These are phyloP conservation scores for Aphyosemion australe DNA, from an alignment of 2,113 vertebrate genomes.

Conservation along the genomic window DNA sequence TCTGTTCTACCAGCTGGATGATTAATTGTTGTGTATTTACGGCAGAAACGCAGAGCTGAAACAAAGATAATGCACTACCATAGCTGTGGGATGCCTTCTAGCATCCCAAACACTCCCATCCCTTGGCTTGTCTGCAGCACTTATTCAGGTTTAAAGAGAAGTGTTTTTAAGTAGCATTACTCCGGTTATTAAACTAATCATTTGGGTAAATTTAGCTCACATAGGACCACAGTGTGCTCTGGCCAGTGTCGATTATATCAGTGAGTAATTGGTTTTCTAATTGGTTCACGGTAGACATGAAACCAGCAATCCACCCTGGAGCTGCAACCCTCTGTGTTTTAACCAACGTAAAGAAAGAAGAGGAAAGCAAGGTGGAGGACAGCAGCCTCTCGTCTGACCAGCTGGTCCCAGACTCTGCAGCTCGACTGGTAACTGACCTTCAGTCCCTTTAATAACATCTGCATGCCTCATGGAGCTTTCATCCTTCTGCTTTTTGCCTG, in stretches of 20 bases:
- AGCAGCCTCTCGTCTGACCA: slow-evolving; percentile 67
- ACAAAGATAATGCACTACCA: not conserved
- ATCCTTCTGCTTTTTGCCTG: not conserved
- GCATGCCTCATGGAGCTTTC: slow-evolving; percentile 12
- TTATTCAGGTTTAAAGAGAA: slow-evolving; percentile 6
- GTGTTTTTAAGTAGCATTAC: not conserved
- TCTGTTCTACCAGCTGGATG: slow-evolving; percentile 16
- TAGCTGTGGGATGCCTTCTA: not conserved
- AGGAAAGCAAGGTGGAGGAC: slow-evolving; percentile 76
- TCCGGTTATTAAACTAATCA: slow-evolving; percentile 2
- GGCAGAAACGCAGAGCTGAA: slow-evolving; percentile 9
- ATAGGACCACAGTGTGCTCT: not conserved
- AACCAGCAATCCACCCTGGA: slow-evolving; percentile 43
- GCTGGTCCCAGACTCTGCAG: slow-evolving; percentile 70
- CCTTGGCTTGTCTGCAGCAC: not conserved
- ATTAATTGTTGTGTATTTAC: slow-evolving; percentile 29
- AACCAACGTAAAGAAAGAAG: slow-evolving; percentile 72
- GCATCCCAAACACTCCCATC: not conserved
- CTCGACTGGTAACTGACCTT: slow-evolving; percentile 59
- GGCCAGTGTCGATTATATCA: not conserved
- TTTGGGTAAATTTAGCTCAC: not conserved
- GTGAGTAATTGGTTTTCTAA: slow-evolving; percentile 12
- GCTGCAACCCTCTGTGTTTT: slow-evolving; percentile 52
- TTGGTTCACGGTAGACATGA: slow-evolving; percentile 23
- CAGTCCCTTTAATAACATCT: not conserved